These are phyloP conservation scores for Buceros bicornis DNA, from an alignment of 2,797 vertebrate genomes.

Conservation along the genomic window DNA sequence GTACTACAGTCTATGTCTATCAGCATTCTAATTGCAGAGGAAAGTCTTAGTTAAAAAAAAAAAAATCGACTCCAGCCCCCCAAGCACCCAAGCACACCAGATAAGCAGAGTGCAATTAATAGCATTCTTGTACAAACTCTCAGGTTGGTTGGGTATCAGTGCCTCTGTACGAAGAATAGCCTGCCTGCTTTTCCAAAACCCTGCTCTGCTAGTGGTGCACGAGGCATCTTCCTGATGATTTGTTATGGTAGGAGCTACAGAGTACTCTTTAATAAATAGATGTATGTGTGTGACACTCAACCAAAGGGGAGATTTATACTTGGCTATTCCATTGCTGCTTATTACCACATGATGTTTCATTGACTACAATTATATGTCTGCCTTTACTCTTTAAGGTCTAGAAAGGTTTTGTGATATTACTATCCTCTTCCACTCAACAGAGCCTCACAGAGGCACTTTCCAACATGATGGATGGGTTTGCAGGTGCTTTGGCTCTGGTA, in stretches of 20 bases:
- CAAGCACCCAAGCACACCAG: neutral
- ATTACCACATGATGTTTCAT: conserved; percentile 61
- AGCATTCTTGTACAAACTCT: neutral
- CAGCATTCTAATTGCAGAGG: neutral
- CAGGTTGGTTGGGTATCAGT: neutral
- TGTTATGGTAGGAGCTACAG: neutral
- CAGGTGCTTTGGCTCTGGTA: neutral
- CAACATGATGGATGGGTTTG: neutral
- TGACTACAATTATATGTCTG: conserved; percentile 42
- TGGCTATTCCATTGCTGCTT: conserved; percentile 37
- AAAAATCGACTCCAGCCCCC: neutral
- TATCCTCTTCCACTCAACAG: neutral
- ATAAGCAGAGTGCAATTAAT: neutral
- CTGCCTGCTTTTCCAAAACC: neutral
- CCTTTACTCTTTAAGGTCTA: conserved; percentile 13
- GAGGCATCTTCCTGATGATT: conserved; percentile 13
- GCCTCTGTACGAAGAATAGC: neutral
- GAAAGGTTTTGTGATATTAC: neutral
- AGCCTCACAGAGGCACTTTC: neutral
- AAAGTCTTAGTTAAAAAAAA: neutral
- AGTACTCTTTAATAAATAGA: conserved; percentile 54
- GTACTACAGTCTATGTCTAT: neutral
- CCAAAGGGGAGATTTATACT: conserved; percentile 64
- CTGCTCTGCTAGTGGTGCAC: neutral
- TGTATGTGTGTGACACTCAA: conserved; percentile 31